A percentile compares a stretch with the other conserved stretches of the same genome.
phyloP scores from a whole-genome alignment of 2,113 vertebrate genomes.

The Formicarius rufipectus region DNA sequence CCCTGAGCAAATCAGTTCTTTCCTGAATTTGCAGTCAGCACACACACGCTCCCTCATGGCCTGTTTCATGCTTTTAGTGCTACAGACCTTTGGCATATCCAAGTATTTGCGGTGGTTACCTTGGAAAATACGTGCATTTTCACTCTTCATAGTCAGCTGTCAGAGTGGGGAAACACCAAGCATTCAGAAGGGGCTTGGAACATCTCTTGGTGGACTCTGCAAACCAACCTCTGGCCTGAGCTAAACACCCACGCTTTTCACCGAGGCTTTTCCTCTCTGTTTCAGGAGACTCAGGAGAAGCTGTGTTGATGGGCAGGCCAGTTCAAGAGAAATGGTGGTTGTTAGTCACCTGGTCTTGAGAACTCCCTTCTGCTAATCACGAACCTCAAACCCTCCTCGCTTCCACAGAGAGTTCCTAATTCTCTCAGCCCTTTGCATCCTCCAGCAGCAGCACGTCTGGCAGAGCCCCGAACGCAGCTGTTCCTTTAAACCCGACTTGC shows the following conservation, averaged over 20 bases:
- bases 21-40: background rate
- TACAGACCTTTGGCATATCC: fast-evolving
- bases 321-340: background rate
- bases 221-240: background rate
- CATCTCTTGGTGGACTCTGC: background rate
- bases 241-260: background rate
- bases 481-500: conserved; percentile 16
- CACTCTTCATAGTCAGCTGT: background rate
- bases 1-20: background rate
- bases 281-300: background rate
- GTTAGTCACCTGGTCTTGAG: background rate
- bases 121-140: background rate
- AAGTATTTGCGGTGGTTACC: background rate
- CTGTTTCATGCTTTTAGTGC: background rate
- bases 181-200: background rate
- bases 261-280: fast-evolving
- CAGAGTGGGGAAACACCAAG: background rate
- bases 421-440: background rate
- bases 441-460: background rate
- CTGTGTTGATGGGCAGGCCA: background rate
- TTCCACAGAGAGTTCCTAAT: background rate
- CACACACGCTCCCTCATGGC: fast-evolving
- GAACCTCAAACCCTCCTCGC: background rate
- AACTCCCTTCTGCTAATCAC: background rate
- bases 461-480: background rate